phyloP scores from a whole-genome alignment of 2,797 vertebrate species.

The Periparus ater region DNA sequence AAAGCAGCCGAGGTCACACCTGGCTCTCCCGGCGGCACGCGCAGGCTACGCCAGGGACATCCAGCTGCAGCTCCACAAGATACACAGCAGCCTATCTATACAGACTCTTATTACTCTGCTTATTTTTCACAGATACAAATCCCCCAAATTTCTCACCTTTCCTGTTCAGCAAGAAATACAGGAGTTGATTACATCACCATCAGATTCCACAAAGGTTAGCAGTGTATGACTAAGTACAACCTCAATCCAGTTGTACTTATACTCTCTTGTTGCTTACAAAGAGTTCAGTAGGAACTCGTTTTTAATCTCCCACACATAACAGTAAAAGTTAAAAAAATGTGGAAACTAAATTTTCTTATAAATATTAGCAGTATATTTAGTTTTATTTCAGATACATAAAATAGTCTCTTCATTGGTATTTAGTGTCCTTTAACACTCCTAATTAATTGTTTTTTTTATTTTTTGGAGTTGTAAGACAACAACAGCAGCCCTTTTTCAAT shows the following conservation, averaged over 20 bases:
- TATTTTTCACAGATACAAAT: slow-evolving; percentile 64
- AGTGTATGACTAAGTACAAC: slow-evolving; percentile 16
- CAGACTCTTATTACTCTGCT: slow-evolving; percentile 27
- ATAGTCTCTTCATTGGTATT: not conserved
- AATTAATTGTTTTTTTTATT: not conserved
- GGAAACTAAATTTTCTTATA: not conserved
- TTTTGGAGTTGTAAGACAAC: not conserved
- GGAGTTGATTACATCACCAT: slow-evolving; percentile 43
- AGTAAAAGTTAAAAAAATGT: not conserved
- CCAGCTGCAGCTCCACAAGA: not conserved
- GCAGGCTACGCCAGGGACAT: not conserved
- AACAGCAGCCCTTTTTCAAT: not conserved
- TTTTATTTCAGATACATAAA: not conserved
- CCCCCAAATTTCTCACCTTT: slow-evolving; percentile 68
- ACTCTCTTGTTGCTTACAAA: not conserved
- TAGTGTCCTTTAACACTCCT: not conserved
- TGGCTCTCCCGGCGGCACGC: not conserved
- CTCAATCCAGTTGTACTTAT: not conserved
- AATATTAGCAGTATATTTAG: not conserved
- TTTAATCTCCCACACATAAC: not conserved
- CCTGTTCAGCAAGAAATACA: slow-evolving; percentile 73
- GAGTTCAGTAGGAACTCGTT: not conserved
- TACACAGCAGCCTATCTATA: not conserved
- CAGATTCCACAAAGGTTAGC: slow-evolving; percentile 52
- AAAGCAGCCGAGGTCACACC: not conserved